Evolutionary conservation across 2,113 vertebrate species (phyloP).

Genomic region (Anarrhichthys ocellatus): DNA sequence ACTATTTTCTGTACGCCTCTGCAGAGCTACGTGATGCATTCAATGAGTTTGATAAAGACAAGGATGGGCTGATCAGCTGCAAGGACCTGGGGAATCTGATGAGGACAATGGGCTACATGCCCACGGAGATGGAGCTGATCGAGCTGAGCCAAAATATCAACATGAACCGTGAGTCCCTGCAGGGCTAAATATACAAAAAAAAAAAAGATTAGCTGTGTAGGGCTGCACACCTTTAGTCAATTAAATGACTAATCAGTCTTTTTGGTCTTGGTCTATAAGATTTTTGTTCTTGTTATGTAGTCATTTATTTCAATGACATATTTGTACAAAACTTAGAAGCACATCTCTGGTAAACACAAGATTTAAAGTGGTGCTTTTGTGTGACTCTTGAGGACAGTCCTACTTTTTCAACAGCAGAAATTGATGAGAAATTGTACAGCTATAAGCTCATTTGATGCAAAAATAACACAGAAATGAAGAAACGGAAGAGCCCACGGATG

Average conservation of each 20-base stretch:
- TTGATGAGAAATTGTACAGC: neutral
- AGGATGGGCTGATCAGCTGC: conserved; percentile 97
- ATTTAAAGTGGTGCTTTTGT: neutral
- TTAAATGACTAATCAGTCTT: neutral
- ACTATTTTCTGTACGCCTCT: neutral
- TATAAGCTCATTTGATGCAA: neutral
- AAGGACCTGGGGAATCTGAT: conserved; percentile 98
- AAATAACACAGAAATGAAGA: neutral
- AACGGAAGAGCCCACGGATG: neutral
- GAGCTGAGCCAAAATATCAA: conserved; percentile 97
- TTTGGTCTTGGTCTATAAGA: neutral
- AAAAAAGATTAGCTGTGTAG: neutral
- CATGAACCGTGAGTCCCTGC: conserved; percentile 92
- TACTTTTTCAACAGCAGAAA: neutral
- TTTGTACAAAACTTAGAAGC: neutral
- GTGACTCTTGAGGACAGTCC: neutral
- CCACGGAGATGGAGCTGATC: conserved; percentile 98
- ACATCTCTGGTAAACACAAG: neutral
- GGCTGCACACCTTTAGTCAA: neutral
- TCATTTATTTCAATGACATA: neutral
- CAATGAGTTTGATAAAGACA: conserved; percentile 97
- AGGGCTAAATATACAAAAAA: neutral
- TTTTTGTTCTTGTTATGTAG: neutral
- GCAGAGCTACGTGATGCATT: conserved; percentile 95
- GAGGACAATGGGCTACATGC: conserved; percentile 99